Evolutionary conservation across 2,888 invertebrate genomes (phyloP).

Genomic region (Crioceris asparagi): DNA sequence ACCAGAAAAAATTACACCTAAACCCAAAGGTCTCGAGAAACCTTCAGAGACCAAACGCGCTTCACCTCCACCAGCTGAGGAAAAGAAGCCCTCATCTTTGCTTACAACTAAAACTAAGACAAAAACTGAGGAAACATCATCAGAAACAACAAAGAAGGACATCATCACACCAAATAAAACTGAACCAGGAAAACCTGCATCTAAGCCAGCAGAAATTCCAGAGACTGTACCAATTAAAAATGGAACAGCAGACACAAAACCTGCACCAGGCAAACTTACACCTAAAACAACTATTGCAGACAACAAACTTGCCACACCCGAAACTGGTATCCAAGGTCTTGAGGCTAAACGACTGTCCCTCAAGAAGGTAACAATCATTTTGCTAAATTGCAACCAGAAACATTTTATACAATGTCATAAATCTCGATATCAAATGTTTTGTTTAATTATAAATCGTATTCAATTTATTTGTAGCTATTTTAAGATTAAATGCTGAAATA

Average conservation of each 20-base stretch:
- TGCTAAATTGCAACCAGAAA: not conserved
- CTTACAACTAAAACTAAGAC: conserved; percentile 9
- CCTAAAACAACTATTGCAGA: conserved; percentile 12
- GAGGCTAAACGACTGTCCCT: conserved; percentile 20
- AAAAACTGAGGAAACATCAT: conserved; percentile 9
- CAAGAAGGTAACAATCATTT: conserved; percentile 20
- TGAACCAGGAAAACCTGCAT: conserved; percentile 11
- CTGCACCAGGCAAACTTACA: conserved; percentile 13
- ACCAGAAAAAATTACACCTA: conserved; percentile 30
- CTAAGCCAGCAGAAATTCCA: conserved; percentile 20
- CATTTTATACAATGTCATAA: not conserved
- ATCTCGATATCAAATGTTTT: too few relatives aligned
- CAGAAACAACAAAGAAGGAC: conserved; percentile 1
- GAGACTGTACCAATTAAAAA: conserved; percentile 34
- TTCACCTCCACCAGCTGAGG: too few relatives aligned
- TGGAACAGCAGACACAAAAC: conserved; percentile 9
- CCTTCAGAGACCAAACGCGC: conserved; percentile 5
- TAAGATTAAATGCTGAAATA: too few relatives aligned
- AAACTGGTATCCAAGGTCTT: conserved; percentile 21
- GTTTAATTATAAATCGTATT: too few relatives aligned
- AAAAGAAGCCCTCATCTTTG: too few relatives aligned
- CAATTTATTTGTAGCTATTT: too few relatives aligned
- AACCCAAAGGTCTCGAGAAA: conserved; percentile 18
- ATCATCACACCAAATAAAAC: not conserved
- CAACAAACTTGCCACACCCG: conserved; percentile 15